These are phyloP conservation scores for Candidula unifasciata DNA, from an alignment of 2,888 invertebrate species.

Conservation along the genomic window DNA sequence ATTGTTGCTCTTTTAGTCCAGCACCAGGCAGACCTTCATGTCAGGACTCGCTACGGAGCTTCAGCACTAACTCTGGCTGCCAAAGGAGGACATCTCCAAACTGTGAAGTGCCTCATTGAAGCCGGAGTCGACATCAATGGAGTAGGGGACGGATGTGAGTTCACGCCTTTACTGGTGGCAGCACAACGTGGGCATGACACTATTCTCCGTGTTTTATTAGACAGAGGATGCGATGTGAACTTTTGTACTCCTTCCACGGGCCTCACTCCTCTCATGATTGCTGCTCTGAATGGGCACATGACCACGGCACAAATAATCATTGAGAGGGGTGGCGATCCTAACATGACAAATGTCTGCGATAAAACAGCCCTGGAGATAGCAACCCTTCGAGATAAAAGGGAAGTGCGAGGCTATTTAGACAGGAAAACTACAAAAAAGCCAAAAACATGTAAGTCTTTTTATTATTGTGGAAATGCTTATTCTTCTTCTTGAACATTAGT, in stretches of 20 bases:
- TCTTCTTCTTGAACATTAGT: constrained; percentile 2
- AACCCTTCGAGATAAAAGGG: constrained; percentile 67
- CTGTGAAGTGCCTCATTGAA: constrained; percentile 73
- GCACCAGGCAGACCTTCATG: constrained; percentile 76
- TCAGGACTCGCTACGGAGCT: constrained; percentile 74
- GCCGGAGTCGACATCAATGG: constrained; percentile 72
- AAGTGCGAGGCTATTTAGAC: constrained; percentile 75
- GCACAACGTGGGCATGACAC: constrained; percentile 77
- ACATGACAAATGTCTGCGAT: constrained; percentile 74
- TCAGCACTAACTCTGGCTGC: constrained; percentile 76
- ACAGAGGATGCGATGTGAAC: constrained; percentile 76
- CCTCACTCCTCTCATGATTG: constrained; percentile 77
- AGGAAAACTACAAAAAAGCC: constrained; percentile 76
- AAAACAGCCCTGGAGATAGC: constrained; percentile 78
- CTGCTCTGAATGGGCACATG: constrained; percentile 78
- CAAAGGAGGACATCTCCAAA: constrained; percentile 76
- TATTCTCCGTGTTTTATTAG: constrained; percentile 74
- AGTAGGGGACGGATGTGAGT: constrained; percentile 72
- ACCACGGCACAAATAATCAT: constrained; percentile 77
- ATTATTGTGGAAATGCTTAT: background rate
- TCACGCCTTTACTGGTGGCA: constrained; percentile 76
- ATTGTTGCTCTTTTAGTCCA: constrained; percentile 75
- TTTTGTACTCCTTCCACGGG: constrained; percentile 75
- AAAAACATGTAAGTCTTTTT: constrained; percentile 64
- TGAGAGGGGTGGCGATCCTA: constrained; percentile 77